Evolutionary conservation across 2,113 vertebrate genomes (phyloP).

Genomic region (Cheilinus undulatus): DNA sequence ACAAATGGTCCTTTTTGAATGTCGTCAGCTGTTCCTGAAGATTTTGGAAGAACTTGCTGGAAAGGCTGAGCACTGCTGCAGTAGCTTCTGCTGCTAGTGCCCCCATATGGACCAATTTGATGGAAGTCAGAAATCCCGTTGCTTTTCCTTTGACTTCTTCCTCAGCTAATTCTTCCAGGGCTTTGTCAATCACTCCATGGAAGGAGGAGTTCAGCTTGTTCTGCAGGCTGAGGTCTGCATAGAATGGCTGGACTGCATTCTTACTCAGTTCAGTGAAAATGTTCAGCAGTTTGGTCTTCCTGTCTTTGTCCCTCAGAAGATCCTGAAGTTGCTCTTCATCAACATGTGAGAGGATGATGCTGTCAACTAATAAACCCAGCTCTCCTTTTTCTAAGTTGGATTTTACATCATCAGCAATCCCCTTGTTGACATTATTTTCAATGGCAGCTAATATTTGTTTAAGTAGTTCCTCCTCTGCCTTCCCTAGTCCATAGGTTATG

Average conservation of each 20-base stretch:
- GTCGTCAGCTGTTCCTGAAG: conserved; percentile 5
- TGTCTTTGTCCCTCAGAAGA: conserved; percentile 16
- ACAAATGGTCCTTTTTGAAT: too few relatives aligned
- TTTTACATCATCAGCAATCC: not conserved
- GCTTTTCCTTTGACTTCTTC: not conserved
- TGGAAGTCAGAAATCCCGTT: not conserved
- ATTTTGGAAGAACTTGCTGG: conserved; percentile 18
- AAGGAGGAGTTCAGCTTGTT: conserved; percentile 40
- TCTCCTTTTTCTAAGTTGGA: conserved; percentile 22
- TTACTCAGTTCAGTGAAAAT: conserved; percentile 23
- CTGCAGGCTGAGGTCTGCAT: conserved; percentile 34
- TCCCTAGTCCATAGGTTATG: not conserved
- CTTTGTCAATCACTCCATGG: conserved; percentile 1
- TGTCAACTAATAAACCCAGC: conserved; percentile 6
- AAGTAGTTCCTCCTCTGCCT: conserved; percentile 27
- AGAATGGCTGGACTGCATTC: conserved; percentile 6
- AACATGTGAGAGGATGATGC: conserved; percentile 25
- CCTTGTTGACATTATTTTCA: not conserved
- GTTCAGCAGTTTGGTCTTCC: conserved; percentile 14
- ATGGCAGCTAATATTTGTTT: not conserved
- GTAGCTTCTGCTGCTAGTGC: not conserved
- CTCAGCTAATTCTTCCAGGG: too few relatives aligned
- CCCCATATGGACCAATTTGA: not conserved
- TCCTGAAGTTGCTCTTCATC: not conserved
- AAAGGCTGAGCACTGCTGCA: not conserved